Evolutionary conservation across 2,113 vertebrate species (phyloP).

Genomic region (Seriola quinqueradiata): DNA sequence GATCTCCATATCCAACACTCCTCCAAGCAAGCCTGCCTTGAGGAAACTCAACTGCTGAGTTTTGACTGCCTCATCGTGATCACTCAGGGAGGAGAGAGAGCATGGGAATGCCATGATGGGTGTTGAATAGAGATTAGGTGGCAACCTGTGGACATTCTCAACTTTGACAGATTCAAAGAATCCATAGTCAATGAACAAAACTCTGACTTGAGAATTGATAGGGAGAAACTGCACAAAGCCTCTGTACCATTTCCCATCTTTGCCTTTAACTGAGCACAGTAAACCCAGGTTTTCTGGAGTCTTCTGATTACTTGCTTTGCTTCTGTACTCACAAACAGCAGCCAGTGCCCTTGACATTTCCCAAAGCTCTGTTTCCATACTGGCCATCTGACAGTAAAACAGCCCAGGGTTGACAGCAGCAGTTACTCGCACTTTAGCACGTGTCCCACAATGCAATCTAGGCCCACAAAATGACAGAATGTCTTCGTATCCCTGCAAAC

Average conservation of each 20-base stretch:
- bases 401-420: constrained; percentile 84
- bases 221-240: constrained; percentile 90
- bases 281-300: constrained; percentile 85
- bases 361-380: constrained; percentile 82
- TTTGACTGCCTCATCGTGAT: constrained; percentile 71
- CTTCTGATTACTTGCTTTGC: constrained; percentile 55
- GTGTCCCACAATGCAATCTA: constrained; percentile 80
- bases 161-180: constrained; percentile 86
- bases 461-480: constrained; percentile 83
- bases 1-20: constrained; percentile 80
- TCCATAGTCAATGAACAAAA: constrained; percentile 94
- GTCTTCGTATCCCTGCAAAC: constrained; percentile 72
- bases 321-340: constrained; percentile 78
- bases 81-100: constrained; percentile 82
- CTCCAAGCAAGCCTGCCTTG: constrained; percentile 85
- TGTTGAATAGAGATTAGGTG: constrained; percentile 82
- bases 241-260: constrained; percentile 90
- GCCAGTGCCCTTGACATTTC: constrained; percentile 85
- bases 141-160: constrained; percentile 85
- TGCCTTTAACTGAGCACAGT: constrained; percentile 90
- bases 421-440: constrained; percentile 85
- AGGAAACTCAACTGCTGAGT: constrained; percentile 85
- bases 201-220: constrained; percentile 83
- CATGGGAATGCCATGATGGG: constrained; percentile 91
- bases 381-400: constrained; percentile 90